Base-by-base conservation (phyloP, 2,888 invertebrate genomes). In the Augiades crinisus region DNA sequence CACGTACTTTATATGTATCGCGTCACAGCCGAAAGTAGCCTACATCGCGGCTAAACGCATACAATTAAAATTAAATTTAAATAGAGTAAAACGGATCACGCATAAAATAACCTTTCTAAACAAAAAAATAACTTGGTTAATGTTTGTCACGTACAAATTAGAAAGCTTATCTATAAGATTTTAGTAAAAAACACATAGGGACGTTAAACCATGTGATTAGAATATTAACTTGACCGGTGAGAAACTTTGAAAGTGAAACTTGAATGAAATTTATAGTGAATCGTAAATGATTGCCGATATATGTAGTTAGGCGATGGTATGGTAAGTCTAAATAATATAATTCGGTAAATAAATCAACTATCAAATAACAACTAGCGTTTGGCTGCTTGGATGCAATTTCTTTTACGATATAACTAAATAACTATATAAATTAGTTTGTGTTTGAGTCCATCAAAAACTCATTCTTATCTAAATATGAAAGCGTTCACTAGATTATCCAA, bases 11-110 rank as follows among this genome's bases (percentile, higher is more conserved):
- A 41, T 41, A 41, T 49, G 41, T 49, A 41, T 21, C 41, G 21
- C 47, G 49, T 6, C 40, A 33, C 49, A 33, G 16, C 41, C 41
- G 49, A 49, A 49, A 49, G 49, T 34, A 41, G 16, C 49, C 41
- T 40, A 49, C 49, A 30, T 47, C 0, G 4, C n/a, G 21, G 6
- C 49, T 49, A 49, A 41, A n/a, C 49, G 41, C 40, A 49, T 49
- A 40, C 40, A 49, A 49, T 49, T 49, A 49, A 47, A 47, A 49
- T 31, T 31, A 31, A 38, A 21, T 47, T 14, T 24, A 45, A 31
- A 10, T 19, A 8, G 31, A 10, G 43, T 38, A 38, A 49, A 47
- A 41, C 49, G 41, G 34, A 41, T 34, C 40, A 40, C 40, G 47
- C 38, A 47, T 33, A 10, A 10, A 33, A 40, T 38, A 27, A n/a